phyloP scores from a whole-genome alignment of 1,140 invertebrate species.

The Neuroterus valhalla region DNA sequence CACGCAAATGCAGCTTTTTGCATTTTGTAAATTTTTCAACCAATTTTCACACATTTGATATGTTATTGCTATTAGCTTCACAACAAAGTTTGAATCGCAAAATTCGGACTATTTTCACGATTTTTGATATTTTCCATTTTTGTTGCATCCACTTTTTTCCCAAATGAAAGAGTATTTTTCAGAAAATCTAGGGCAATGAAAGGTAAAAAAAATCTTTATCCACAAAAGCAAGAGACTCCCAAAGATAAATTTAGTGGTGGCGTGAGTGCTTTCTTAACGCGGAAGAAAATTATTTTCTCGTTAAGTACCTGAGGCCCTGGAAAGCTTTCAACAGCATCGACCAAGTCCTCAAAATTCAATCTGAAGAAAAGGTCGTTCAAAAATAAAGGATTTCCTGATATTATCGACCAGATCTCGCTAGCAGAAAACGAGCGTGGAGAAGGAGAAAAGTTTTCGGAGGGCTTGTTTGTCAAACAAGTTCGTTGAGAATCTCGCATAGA shows the following conservation, averaged over 20 bases:
- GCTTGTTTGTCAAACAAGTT: slow-evolving; percentile 37
- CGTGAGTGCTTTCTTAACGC: slow-evolving; percentile 23
- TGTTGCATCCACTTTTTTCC: no score
- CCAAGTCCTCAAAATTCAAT: slow-evolving; percentile 18
- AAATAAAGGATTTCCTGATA: slow-evolving; percentile 12
- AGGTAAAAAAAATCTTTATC: slow-evolving; percentile 1
- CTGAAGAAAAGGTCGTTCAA: background rate
- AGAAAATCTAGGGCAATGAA: background rate
- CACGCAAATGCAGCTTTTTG: no score
- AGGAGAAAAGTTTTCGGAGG: slow-evolving; percentile 12
- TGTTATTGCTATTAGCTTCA: no score
- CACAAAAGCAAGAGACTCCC: background rate
- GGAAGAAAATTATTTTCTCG: slow-evolving; percentile 4
- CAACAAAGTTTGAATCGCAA: no score
- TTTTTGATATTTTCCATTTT: no score
- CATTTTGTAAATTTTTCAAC: no score
- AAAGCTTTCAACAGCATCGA: slow-evolving; percentile 21
- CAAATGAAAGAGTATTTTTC: no score
- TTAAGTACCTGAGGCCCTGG: slow-evolving; percentile 16
- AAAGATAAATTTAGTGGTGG: slow-evolving; percentile 28
- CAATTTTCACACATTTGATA: no score
- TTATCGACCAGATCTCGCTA: background rate
- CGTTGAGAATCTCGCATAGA: slow-evolving; percentile 10
- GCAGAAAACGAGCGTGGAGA: background rate
- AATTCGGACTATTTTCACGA: no score